Percentiles rank a stretch among this genome's conserved stretches.
Conservation (phyloP, 2,888 invertebrate genomes). For the Stegophylla sp. region DNA sequence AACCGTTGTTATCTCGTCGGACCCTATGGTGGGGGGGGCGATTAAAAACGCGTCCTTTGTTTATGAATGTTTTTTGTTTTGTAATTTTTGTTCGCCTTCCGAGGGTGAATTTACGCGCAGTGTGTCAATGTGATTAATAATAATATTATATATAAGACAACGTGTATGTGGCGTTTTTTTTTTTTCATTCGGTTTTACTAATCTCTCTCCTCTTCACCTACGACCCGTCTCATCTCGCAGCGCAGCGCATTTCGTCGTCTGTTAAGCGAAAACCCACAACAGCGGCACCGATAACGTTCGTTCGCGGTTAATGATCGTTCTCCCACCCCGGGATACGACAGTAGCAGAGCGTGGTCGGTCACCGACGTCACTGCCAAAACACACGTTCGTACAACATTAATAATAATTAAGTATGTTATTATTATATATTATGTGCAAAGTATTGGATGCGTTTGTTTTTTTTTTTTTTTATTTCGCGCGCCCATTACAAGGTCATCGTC, state of each 20-base stretch:
- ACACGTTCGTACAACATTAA: no score
- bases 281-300: neutral
- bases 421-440: neutral
- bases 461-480: neutral
- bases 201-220: neutral
- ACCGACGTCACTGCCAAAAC: neutral
- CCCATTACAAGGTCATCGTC: slow-evolving; percentile 5
- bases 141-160: no score
- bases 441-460: no score
- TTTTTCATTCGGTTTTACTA: neutral
- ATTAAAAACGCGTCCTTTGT: slow-evolving; percentile 29
- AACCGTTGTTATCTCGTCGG: slow-evolving; percentile 24
- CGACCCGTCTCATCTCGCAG: neutral
- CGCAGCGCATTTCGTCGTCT: neutral
- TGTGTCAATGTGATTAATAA: slow-evolving; percentile 18
- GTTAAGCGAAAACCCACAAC: neutral
- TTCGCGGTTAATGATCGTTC: neutral
- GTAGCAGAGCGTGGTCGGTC: neutral
- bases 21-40: neutral
- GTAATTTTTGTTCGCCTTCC: neutral
- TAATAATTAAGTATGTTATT: neutral
- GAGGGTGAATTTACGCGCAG: slow-evolving; percentile 8
- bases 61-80: neutral
- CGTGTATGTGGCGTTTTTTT: neutral
- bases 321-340: neutral